Conservation (phyloP, 1,140 invertebrate genomes). For the Panagrolaimus sp. region DNA sequence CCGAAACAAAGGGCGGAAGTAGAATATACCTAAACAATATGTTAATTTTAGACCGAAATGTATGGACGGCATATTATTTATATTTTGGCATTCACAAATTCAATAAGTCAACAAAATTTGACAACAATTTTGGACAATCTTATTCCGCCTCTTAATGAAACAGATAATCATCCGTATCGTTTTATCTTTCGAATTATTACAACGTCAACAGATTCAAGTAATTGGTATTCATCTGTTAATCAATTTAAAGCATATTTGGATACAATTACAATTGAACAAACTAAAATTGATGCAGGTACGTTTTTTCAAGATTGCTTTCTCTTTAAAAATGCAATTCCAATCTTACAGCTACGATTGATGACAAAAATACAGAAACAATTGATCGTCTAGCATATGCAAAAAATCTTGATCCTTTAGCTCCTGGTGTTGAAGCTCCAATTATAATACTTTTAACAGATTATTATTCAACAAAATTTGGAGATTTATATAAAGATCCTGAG, state of each 20-base stretch:
- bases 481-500: neutral
- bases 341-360: neutral
- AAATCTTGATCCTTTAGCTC: neutral
- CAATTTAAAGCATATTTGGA: neutral
- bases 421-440: neutral
- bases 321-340: too few species aligned
- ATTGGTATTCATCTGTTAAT: neutral
- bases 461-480: neutral
- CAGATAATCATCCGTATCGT: neutral
- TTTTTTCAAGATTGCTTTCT: too few species aligned
- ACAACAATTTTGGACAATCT: conserved; percentile 5
- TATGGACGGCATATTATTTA: neutral
- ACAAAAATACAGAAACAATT: neutral
- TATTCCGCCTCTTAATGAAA: neutral
- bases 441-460: conserved; percentile 1
- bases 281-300: neutral
- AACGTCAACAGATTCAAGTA: neutral
- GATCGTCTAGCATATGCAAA: neutral
- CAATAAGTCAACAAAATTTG: neutral
- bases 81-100: neutral
- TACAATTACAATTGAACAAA: too few species aligned
- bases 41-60: conserved; percentile 7
- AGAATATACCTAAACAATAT: too few species aligned
- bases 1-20: too few species aligned
- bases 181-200: neutral